Base-by-base conservation (phyloP, 2,797 vertebrate genomes). In the Bufotes viridis region DNA sequence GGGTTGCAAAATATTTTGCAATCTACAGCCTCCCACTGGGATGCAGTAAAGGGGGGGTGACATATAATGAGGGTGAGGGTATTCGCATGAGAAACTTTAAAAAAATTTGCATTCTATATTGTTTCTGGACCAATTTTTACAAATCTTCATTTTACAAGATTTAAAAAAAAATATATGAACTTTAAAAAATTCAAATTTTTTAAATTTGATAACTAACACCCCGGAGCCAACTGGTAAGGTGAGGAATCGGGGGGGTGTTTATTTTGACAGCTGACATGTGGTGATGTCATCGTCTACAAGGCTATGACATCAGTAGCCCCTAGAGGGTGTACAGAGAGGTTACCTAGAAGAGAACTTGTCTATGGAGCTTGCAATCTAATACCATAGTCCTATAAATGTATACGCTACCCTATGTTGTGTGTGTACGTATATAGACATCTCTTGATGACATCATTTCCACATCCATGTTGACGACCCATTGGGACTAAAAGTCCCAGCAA, bases 1-100 rank as follows among this genome's bases (percentile, higher is more conserved):
- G 34, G 84, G 74, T 86, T 85, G 84, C 84, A 53, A 63, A 85
- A 75, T 75, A 85, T 85, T 74, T 85, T 1, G 69, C 70, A 85
- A 85, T 85, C 58, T 78, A 42, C 58, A 17, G 17, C 67, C 72
- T 60, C 55, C 70, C 58, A 12, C 57, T 65, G 58, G 6, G 72
- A 53, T 85, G n/a, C 74, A 67, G 60, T 34, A 17, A 11, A 49
- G 15, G 7, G 57, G 24, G 15, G 24, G 26, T 58, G 82, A 74
- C 82, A 60, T 84, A 72, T 24, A 57, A 10, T 3, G 1, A 26
- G 49, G 81, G 49, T 17, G 67, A 20, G 61, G 20, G 3, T 34
- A 51, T 49, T 67, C 26, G 81, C 81, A 69, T 69, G 49, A 29
- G 63, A 55, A 70, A 82, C 49, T 82, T 67, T 63, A 70, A 22